Conservation (phyloP, 2,888 invertebrate genomes). For the Abrostola triplasia region DNA sequence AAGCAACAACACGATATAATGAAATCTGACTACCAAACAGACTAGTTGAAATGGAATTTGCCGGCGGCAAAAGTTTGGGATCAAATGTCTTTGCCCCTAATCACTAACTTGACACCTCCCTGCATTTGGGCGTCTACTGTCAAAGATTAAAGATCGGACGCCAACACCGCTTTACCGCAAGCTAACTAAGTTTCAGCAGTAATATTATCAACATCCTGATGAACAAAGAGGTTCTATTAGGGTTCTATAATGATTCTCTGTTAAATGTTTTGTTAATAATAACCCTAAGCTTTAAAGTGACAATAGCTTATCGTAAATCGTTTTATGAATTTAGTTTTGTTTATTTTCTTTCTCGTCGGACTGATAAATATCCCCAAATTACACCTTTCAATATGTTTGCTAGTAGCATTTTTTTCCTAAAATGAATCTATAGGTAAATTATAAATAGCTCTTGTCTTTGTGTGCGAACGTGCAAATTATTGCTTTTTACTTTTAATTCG, state of each 20-base stretch:
- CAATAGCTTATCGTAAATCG: no score
- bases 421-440: no score
- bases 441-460: no score
- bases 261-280: not conserved
- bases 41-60: constrained; percentile 40
- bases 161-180: not conserved
- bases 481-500: no score
- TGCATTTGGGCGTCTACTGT: not conserved
- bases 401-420: no score
- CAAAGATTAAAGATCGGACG: constrained; percentile 30
- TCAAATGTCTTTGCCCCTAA: constrained; percentile 1
- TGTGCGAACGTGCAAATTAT: no score
- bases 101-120: constrained; percentile 5
- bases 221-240: not conserved
- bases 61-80: not conserved
- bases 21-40: not conserved
- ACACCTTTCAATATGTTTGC: no score
- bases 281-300: no score
- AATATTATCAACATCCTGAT: constrained; percentile 2
- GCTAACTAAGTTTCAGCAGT: not conserved
- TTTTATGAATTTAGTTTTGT: no score
- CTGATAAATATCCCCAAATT: no score
- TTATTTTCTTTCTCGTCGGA: no score
- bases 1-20: not conserved
- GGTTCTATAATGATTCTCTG: not conserved